phyloP scores from a whole-genome alignment of 2,113 vertebrate species.

The Xenopus tropicalis region DNA sequence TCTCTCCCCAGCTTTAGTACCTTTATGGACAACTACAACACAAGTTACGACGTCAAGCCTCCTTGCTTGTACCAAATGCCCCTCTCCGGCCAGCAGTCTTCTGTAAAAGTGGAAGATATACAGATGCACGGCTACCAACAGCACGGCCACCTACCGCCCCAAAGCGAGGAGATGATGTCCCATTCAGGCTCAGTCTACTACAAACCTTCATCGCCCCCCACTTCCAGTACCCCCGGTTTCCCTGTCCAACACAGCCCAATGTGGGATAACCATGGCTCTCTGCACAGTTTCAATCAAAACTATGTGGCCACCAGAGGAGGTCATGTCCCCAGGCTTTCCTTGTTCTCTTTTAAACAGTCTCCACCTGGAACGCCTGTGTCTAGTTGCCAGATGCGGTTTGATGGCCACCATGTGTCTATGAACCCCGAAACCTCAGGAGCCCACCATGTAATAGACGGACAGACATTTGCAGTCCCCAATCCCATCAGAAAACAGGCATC shows the following conservation, averaged over 20 bases:
- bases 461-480: conserved; percentile 88
- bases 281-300: conserved; percentile 97
- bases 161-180: conserved; percentile 87
- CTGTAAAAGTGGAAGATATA: conserved; percentile 98
- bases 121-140: conserved; percentile 96
- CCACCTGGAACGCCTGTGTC: conserved; percentile 92
- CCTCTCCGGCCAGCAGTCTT: conserved; percentile 89
- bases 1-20: conserved; percentile 99
- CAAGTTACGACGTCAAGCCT: conserved; percentile 95
- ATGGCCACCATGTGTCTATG: conserved; percentile 92
- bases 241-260: conserved; percentile 89
- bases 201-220: conserved; percentile 93
- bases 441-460: conserved; percentile 84
- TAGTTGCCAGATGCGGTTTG: conserved; percentile 98
- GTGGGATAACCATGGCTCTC: conserved; percentile 94
- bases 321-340: conserved; percentile 92
- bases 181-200: conserved; percentile 96
- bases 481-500: conserved; percentile 87
- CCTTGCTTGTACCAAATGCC: conserved; percentile 80
- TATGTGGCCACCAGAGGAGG: conserved; percentile 93
- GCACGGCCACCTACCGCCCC: conserved; percentile 85
- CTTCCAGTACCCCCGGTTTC: conserved; percentile 87
- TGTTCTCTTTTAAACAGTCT: conserved; percentile 98
- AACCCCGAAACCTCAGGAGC: conserved; percentile 78
- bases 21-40: conserved; percentile 99